Base-by-base conservation (phyloP, 2,888 invertebrate genomes). In the Neocrepidodera transversa region DNA sequence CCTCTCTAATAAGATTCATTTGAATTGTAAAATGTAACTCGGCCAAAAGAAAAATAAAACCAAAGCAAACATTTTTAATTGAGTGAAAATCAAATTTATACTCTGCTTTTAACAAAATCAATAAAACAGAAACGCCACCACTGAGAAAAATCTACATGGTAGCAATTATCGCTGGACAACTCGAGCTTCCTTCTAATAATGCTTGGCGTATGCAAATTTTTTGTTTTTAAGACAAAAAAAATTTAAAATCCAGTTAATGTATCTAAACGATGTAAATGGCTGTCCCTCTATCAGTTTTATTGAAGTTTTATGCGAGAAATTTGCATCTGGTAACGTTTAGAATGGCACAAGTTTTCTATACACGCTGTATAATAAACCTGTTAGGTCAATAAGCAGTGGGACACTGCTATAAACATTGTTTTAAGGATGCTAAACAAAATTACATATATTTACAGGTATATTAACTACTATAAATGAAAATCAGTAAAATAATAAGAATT, bases 11-110 rank as follows among this genome's bases (percentile, higher is more conserved):
- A 52, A 52, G 58, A 58, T 40, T 52, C 52, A 58, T 58, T 58
- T 52, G 40, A 58, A 58, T 58, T 58, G 58, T 58, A 58, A 58
- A 52, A 52, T 52, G 47, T 52, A 26, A 42, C 47, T 38, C 51
- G 51, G 26, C 30, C 45, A 35, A 47, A 28, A 47, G 38, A 35
- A 47, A 49, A 58, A 50, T 51, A 35, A 43, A 58, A 55, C 51
- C 32, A 54, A 32, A 53, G 35, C 45, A 54, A 58, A 61, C 53
- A 54, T 62, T 58, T 62, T 56, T 58, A 51, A 35, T 32, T 52
- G 36, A 49, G 52, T 16, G 32, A 26, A 58, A 57, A 57, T 58
- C 43, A 54, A 58, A 61, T 58, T 54, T 58, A 40, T 17, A 48
- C 38, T 49, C 57, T 16, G 40, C n/a, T n/a, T n/a, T n/a, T n/a